phyloP scores from a whole-genome alignment of 1,140 invertebrate genomes.

The Brachionus sp. region DNA sequence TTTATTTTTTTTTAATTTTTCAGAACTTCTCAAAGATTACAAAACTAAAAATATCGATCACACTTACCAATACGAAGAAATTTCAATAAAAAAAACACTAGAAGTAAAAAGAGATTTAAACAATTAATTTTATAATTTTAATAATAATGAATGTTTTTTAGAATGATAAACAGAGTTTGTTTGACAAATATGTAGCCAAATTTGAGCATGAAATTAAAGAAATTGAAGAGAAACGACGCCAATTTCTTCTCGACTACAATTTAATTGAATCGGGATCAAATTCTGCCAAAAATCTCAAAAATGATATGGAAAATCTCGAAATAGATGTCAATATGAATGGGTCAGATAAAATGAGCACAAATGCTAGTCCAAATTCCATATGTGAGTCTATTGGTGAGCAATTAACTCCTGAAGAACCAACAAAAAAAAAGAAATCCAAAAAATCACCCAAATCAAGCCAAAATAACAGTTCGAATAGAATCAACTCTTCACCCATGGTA shows the following conservation, averaged over 20 bases:
- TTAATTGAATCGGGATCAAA: not conserved
- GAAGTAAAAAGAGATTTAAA: not conserved
- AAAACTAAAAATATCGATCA: constrained; percentile 39
- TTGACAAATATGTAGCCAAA: constrained; percentile 29
- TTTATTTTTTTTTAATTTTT: not conserved
- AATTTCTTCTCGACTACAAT: constrained; percentile 32
- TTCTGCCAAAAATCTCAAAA: not conserved
- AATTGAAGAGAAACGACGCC: constrained; percentile 12
- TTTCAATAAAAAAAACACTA: constrained; percentile 10
- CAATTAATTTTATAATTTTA: not conserved
- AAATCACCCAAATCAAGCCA: constrained; percentile 1
- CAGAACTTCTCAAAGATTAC: constrained; percentile 15
- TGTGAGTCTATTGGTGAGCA: not conserved
- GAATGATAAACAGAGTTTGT: constrained; percentile 25
- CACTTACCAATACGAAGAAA: constrained; percentile 32
- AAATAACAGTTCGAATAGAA: not conserved
- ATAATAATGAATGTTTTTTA: not conserved
- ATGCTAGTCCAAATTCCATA: not conserved
- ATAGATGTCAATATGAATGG: not conserved
- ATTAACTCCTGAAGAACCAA: not conserved
- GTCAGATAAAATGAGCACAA: not conserved
- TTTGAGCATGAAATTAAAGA: constrained; percentile 30
- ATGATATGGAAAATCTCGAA: not conserved
- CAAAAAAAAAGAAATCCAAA: constrained; percentile 19
- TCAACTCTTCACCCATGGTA: not conserved